Percentiles rank a stretch among this genome's conserved stretches.
Evolutionary conservation across 1,140 invertebrate genomes (phyloP).

Genomic region (Danaus plexippus): DNA sequence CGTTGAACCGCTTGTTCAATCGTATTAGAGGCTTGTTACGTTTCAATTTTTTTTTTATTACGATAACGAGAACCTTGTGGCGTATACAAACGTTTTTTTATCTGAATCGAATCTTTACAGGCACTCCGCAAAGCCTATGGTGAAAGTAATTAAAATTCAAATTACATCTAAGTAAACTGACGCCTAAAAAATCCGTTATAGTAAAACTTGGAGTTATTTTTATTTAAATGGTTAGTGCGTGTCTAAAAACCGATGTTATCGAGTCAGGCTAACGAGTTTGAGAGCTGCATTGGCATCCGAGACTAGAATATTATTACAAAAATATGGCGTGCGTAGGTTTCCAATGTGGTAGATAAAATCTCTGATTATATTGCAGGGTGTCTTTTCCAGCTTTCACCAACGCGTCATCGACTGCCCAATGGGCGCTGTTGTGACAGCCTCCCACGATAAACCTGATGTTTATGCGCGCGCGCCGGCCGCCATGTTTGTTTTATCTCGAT

Average conservation of each 20-base stretch:
- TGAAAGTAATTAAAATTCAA: too few species aligned
- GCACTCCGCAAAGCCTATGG: too few species aligned
- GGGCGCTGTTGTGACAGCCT: conserved; percentile 68
- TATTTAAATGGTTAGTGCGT: too few species aligned
- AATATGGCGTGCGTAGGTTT: conserved; percentile 55
- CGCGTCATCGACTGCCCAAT: conserved; percentile 47
- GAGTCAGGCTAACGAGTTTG: conserved; percentile 33
- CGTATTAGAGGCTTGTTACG: conserved; percentile 57
- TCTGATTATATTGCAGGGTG: conserved; percentile 41
- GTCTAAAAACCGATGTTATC: conserved; percentile 30
- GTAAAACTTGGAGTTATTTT: too few species aligned
- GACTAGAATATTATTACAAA: conserved; percentile 22
- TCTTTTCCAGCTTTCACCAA: conserved; percentile 62
- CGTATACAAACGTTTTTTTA: too few species aligned
- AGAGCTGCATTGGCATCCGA: conserved; percentile 25
- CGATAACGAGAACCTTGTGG: conserved; percentile 4
- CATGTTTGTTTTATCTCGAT: conserved; percentile 70
- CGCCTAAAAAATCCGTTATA: neutral
- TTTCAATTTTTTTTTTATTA: conserved; percentile 49
- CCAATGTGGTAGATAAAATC: conserved; percentile 54
- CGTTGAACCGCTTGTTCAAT: conserved; percentile 39
- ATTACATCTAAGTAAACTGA: conserved; percentile 11
- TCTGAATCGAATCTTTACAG: too few species aligned
- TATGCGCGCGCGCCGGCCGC: conserved; percentile 64
- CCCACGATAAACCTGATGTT: conserved; percentile 67